A percentile compares a stretch with the other conserved stretches of the same genome.
Evolutionary conservation across 2,888 invertebrate species (phyloP).

Genomic region (Cataglyphis cursor): DNA sequence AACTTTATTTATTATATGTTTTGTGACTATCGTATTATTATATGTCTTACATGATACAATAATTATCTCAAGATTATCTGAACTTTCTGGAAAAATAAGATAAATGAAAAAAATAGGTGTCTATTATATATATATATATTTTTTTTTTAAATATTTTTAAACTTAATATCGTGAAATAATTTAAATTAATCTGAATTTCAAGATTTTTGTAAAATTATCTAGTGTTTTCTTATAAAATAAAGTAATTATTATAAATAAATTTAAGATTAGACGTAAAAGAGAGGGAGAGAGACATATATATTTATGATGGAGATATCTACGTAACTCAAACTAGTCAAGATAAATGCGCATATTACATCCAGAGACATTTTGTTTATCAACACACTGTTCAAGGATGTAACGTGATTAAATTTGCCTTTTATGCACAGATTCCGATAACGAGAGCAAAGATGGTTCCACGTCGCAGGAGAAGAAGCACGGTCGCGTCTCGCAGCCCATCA

Average conservation of each 20-base stretch:
- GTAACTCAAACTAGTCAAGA: conserved; percentile 11
- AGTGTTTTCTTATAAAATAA: background rate
- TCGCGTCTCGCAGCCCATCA: conserved; percentile 89
- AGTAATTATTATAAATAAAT: conserved; percentile 2
- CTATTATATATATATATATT: background rate
- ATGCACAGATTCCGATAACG: conserved; percentile 89
- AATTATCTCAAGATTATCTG: background rate
- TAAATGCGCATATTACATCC: conserved; percentile 20
- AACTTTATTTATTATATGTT: background rate
- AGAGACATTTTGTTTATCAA: conserved; percentile 10
- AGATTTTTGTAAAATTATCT: background rate
- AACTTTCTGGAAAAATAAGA: background rate
- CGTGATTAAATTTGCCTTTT: conserved; percentile 19
- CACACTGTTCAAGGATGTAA: background rate
- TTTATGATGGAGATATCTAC: conserved; percentile 21
- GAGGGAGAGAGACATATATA: conserved; percentile 3
- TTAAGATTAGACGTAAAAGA: background rate
- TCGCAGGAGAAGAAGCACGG: conserved; percentile 89
- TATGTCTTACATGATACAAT: background rate
- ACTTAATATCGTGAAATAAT: background rate
- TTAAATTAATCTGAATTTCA: background rate
- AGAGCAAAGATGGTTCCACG: conserved; percentile 87
- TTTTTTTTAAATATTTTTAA: background rate
- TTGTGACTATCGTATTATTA: background rate
- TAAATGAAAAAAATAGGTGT: no score